Evolutionary conservation across 2,888 invertebrate genomes (phyloP), one percentile per base, ranked within the genome.

Genomic region (Halictus ligatus): DNA sequence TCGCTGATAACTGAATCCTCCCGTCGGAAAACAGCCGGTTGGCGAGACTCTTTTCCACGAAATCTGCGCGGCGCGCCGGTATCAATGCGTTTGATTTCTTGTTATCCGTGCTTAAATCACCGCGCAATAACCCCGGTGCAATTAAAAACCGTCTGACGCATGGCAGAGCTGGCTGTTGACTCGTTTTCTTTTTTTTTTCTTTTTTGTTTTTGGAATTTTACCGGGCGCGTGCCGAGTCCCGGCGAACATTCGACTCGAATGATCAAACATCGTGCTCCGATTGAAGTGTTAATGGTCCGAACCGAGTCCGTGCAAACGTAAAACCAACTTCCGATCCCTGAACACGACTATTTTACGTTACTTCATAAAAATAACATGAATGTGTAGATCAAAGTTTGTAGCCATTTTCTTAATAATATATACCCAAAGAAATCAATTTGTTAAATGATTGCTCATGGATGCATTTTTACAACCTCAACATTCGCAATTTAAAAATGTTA

Each of bases 21-120:
- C n/a, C 50, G 40, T 54, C 18, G 71, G 18, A 12, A 58, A 58
- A 46, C 18, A 35, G 29, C 21, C 25, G 12, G n/a, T 69, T n/a
- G 60, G 35, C 54, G 29, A 7, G 29, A n/a, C 6, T 21, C 12
- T 72, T 77, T 77, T 60, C 69, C 15, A 15, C 18, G 71, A 76
- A 69, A 69, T 67, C 40, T 43, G 29, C 72, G 43, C 29, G 13
- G 15, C 35, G 29, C 35, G 67, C 29, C 67, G 4, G 40, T 69
- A 69, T 69, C 69, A 40, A 69, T 69, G 40, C 35, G 69, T 69
- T 69, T 69, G 69, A 69, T 69, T 69, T 43, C 69, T 40, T 40
- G 69, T 69, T 69, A 40, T n/a, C 69, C 69, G 21, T 69, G 21
- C 40, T 43, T 69, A 40, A 67, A 67, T 67, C 67, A 69, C 69